Conservation (phyloP, 2,113 vertebrate species). For the Dasyornis broadbenti region DNA sequence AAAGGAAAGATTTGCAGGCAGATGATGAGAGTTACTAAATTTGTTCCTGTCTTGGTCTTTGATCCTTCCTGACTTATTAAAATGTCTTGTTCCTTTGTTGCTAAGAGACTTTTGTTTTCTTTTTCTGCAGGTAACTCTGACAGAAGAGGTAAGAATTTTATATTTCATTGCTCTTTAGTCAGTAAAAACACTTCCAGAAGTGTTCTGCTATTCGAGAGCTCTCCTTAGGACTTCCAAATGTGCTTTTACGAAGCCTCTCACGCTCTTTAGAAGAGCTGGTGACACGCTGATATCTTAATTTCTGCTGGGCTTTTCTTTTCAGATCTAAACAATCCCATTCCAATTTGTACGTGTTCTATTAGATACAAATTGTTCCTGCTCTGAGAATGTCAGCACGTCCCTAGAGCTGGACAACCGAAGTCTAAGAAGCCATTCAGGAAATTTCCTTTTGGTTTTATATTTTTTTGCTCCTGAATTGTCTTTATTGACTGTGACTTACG, state of each 20-base stretch:
- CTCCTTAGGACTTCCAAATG: neutral
- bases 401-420: neutral
- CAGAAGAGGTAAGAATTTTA: slow-evolving; percentile 68
- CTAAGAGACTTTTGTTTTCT: slow-evolving; percentile 61
- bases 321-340: neutral
- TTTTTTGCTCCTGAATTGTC: neutral
- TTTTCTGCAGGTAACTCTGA: slow-evolving; percentile 72
- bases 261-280: neutral
- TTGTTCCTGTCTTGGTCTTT: slow-evolving; percentile 14
- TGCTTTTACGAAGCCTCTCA: neutral
- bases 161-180: neutral
- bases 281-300: neutral
- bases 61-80: slow-evolving; percentile 7
- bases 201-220: neutral
- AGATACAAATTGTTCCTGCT: neutral
- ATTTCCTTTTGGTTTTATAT: neutral
- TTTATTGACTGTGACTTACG: neutral
- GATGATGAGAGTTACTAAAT: neutral
- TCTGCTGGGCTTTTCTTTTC: neutral
- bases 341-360: neutral
- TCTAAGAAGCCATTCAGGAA: neutral
- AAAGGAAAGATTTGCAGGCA: neutral
- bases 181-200: neutral
- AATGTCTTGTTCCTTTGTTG: neutral
- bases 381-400: neutral